Evolutionary conservation across 2,113 vertebrate species (phyloP), one percentile per base, ranked within the genome.

Genomic region (Dipodomys spectabilis): DNA sequence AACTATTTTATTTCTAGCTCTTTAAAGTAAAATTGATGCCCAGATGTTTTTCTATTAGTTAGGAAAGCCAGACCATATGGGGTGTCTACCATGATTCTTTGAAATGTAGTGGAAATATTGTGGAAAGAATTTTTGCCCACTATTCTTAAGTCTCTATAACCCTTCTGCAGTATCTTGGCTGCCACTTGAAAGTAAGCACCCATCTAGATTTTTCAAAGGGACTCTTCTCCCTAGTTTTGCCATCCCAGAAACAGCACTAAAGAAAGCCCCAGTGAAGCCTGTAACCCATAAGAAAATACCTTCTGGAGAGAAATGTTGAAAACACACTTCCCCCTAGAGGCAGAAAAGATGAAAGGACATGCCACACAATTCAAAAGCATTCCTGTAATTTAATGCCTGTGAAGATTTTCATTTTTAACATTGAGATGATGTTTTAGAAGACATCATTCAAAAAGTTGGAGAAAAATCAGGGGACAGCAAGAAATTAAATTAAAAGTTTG

Each of bases 271-370:
- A 60, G 19, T 78, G 44, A 84, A 91, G 91, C 82, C n/a, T 84
- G 53, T 44, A 12, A 15, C 45, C 77, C 62, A 86, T 75, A 67
- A 92, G 88, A 83, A 80, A 88, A 88, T 80, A 64, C 82, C 96
- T 97, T 86, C 72, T 72, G 86, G 44, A n/a, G 62, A 90, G n/a
- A 88, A 98, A 97, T 27, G 4, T 96, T 98, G 98, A 98, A 98
- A 98, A 95, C 96, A 97, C 82, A 98, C 98, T 98, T 94, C 98
- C 98, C 98, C 95, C 98, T 98, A 98, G 97, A 98, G 98, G 98
- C 39, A 95, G 96, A 97, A 97, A 96, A 94, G 92, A 95, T 96
- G 73, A 98, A 98, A 97, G 88, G 86, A 84, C 87, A 83, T 89
- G 84, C 86, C 25, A 68, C 67, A 0, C 28, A 82, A 73, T 72